Percentiles rank a stretch among this genome's conserved stretches.
Evolutionary conservation across 2,888 invertebrate species (phyloP).

Genomic region (Lathronympha strigana): DNA sequence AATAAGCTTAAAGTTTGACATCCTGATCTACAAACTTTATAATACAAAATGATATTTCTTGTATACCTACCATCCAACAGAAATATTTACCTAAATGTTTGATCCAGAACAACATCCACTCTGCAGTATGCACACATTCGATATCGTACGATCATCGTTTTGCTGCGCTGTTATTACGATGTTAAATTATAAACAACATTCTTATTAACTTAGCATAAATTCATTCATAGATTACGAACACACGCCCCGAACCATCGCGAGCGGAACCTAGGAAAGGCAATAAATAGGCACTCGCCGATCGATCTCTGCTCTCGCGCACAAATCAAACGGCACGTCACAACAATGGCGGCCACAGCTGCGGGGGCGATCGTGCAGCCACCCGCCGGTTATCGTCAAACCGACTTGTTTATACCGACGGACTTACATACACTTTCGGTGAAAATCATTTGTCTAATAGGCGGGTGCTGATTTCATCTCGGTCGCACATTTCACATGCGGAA

Average conservation of each 20-base stretch:
- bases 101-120: not conserved
- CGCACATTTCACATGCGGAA: not conserved
- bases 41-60: too few relatives aligned
- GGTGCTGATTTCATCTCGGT: constrained; percentile 42
- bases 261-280: constrained; percentile 65
- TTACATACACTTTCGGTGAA: constrained; percentile 51
- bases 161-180: constrained; percentile 23
- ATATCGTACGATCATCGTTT: not conserved
- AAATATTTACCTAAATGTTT: too few relatives aligned
- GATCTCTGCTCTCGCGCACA: constrained; percentile 74
- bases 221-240: constrained; percentile 18
- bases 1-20: too few relatives aligned
- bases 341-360: constrained; percentile 72
- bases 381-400: constrained; percentile 65
- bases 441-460: constrained; percentile 48
- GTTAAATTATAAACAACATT: constrained; percentile 22
- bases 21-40: too few relatives aligned
- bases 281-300: constrained; percentile 71
- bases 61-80: too few relatives aligned
- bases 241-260: constrained; percentile 31
- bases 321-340: constrained; percentile 77
- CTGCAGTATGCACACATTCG: not conserved
- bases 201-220: constrained; percentile 28
- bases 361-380: constrained; percentile 73
- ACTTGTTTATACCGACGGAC: constrained; percentile 54